Evolutionary conservation across 1,140 invertebrate genomes (phyloP).

Genomic region (Temnothorax longispinosus): DNA sequence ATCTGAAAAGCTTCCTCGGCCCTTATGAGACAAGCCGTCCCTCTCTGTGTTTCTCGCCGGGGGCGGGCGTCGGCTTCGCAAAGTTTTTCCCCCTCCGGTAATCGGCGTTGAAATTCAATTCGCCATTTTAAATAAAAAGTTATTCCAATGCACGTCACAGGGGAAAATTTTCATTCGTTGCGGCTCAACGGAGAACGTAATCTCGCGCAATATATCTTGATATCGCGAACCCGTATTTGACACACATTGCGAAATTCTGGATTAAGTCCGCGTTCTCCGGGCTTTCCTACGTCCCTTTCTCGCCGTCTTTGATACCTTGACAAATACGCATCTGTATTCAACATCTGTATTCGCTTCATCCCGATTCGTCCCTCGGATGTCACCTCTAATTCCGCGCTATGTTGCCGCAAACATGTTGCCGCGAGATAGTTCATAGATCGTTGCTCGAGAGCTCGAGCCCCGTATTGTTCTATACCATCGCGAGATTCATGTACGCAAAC

Average conservation of each 20-base stretch:
- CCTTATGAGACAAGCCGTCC: background rate
- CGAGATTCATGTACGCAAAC: background rate
- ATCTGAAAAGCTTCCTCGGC: slow-evolving; percentile 14
- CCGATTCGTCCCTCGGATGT: background rate
- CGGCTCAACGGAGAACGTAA: background rate
- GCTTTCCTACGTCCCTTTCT: background rate
- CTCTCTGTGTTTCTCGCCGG: background rate
- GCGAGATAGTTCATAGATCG: no score
- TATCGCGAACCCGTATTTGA: background rate
- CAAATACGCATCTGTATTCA: background rate
- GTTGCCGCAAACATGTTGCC: background rate
- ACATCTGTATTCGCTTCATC: background rate
- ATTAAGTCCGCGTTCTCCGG: background rate
- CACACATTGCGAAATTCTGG: background rate
- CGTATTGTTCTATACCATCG: background rate
- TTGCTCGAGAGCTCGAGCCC: background rate
- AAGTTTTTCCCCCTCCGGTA: background rate
- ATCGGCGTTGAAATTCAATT: slow-evolving; percentile 5
- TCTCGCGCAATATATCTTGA: background rate
- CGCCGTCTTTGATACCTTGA: background rate
- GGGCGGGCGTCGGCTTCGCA: background rate
- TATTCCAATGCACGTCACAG: background rate
- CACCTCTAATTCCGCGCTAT: background rate
- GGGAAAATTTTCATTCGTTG: background rate
- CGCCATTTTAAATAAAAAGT: background rate